A percentile compares a stretch with the other conserved stretches of the same genome.
Conservation (phyloP, 2,113 vertebrate genomes). For the Neotoma lepida region DNA sequence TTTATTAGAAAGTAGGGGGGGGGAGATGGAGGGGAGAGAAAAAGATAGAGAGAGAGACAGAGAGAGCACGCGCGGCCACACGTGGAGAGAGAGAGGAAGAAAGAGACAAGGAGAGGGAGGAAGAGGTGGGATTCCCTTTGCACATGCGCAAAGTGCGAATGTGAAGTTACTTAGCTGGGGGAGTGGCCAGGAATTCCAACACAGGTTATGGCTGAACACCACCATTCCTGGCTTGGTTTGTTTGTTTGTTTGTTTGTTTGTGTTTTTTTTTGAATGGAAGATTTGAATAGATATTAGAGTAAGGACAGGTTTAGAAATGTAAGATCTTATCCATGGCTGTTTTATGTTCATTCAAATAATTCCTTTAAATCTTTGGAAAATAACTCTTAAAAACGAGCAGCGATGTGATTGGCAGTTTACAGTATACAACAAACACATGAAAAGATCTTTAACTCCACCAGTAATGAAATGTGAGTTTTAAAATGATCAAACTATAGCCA, state of each 20-base stretch:
- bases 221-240: neutral
- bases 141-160: too few species aligned
- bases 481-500: neutral
- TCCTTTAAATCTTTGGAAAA: constrained; percentile 9
- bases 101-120: too few species aligned
- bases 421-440: neutral
- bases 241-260: too few species aligned
- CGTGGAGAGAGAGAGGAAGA: too few species aligned
- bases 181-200: too few species aligned
- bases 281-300: neutral
- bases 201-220: neutral
- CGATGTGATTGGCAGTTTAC: neutral
- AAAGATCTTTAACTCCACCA: neutral
- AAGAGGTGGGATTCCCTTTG: too few species aligned
- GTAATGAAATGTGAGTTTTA: constrained; percentile 38
- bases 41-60: too few species aligned
- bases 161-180: too few species aligned
- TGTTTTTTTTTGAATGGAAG: neutral
- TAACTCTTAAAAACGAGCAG: neutral
- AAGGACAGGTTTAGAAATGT: constrained; percentile 15
- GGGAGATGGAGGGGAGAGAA: too few species aligned
- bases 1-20: too few species aligned
- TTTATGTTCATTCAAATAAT: constrained; percentile 36
- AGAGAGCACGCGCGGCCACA: too few species aligned
- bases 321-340: neutral